Percentiles rank a stretch among this genome's conserved stretches.
Evolutionary conservation across 2,797 vertebrate species (phyloP).

Genomic region (Sebastes kiyomatsui): DNA sequence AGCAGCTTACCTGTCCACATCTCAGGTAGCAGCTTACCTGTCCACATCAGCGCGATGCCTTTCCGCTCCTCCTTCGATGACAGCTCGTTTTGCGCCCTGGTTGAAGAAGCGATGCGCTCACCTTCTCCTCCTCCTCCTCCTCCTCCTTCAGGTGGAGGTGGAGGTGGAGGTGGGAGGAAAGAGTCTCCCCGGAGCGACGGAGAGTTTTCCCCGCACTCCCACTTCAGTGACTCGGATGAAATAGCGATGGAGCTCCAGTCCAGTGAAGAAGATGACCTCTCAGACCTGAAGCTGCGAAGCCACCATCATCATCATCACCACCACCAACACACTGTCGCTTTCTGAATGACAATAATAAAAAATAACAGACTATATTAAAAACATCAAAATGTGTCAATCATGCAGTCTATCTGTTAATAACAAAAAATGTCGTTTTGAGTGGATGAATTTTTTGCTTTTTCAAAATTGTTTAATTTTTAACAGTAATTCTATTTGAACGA

Average conservation of each 20-base stretch:
- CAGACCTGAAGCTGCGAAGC: slow-evolving; percentile 76
- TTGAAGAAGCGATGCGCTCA: slow-evolving; percentile 84
- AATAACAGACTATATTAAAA: not conserved
- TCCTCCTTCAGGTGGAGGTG: slow-evolving; percentile 11
- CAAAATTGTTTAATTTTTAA: slow-evolving; percentile 41
- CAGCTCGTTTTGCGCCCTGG: slow-evolving; percentile 79
- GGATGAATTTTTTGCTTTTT: slow-evolving; percentile 34
- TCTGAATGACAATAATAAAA: slow-evolving; percentile 42
- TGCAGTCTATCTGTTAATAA: slow-evolving; percentile 24
- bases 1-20: slow-evolving; percentile 79
- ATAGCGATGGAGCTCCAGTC: slow-evolving; percentile 83
- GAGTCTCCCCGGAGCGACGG: slow-evolving; percentile 94
- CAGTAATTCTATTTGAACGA: slow-evolving; percentile 53
- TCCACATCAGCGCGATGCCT: slow-evolving; percentile 82
- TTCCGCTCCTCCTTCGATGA: slow-evolving; percentile 84
- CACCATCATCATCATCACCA: slow-evolving; percentile 58
- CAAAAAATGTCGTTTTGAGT: slow-evolving; percentile 29
- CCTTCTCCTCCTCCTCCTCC: slow-evolving; percentile 57
- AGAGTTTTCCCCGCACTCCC: slow-evolving; percentile 95
- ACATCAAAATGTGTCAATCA: slow-evolving; percentile 71
- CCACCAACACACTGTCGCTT: slow-evolving; percentile 57
- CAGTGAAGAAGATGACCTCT: slow-evolving; percentile 84
- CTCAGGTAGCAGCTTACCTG: slow-evolving; percentile 69
- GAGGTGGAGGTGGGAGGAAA: slow-evolving; percentile 72
- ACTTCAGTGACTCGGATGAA: slow-evolving; percentile 98